These are phyloP conservation scores for Aelia acuminata DNA, from an alignment of 2,888 invertebrate species.

Conservation along the genomic window DNA sequence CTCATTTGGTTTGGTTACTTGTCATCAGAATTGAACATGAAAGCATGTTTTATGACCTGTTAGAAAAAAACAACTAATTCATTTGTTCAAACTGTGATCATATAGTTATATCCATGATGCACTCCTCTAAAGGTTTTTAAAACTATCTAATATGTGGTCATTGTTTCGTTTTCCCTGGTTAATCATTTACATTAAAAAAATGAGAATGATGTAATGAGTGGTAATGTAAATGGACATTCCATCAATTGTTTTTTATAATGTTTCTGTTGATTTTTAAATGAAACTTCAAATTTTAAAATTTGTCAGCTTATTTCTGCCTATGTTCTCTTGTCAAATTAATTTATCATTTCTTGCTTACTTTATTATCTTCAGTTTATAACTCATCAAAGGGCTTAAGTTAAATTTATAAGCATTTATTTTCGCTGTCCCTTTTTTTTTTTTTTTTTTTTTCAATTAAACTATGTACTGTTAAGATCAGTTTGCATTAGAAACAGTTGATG, in stretches of 20 bases:
- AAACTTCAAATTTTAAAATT: background rate
- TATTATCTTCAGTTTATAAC: background rate
- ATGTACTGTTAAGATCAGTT: background rate
- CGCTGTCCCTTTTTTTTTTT: background rate
- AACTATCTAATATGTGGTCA: background rate
- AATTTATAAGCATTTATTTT: background rate
- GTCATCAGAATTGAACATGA: background rate
- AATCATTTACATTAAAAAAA: background rate
- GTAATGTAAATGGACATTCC: slow-evolving; percentile 14
- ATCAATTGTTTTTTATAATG: background rate
- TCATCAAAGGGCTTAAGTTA: background rate
- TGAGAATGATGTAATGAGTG: background rate
- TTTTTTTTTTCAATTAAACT: background rate
- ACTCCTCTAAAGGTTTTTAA: background rate
- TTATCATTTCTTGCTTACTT: background rate
- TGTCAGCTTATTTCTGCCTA: background rate
- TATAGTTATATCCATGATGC: background rate
- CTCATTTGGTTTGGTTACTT: background rate
- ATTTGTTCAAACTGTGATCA: background rate
- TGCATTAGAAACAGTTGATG: slow-evolving; percentile 7
- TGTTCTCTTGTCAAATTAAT: background rate
- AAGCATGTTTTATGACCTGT: background rate
- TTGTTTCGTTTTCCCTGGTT: background rate
- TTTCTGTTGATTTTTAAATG: background rate
- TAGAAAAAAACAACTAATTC: background rate